Evolutionary conservation across 1,140 invertebrate species (phyloP).

Genomic region (Drosophila auraria): DNA sequence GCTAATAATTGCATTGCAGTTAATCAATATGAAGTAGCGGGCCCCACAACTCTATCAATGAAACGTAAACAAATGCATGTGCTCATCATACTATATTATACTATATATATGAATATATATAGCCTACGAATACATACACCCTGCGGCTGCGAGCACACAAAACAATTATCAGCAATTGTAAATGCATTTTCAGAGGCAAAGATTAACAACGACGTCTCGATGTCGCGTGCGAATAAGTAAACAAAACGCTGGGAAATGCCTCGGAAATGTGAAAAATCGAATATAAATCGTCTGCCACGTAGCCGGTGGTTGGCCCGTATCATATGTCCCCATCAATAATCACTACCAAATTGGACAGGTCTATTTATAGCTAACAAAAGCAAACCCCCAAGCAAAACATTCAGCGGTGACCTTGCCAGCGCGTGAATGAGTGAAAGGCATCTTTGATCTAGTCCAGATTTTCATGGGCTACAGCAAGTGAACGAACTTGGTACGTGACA

Average conservation of each 20-base stretch:
- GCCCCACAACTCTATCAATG: slow-evolving; percentile 36
- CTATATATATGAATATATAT: not conserved
- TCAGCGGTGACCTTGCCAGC: slow-evolving; percentile 39
- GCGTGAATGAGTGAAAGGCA: slow-evolving; percentile 45
- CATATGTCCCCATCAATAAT: slow-evolving; percentile 33
- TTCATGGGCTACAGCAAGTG: slow-evolving; percentile 25
- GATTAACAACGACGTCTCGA: slow-evolving; percentile 16
- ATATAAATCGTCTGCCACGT: slow-evolving; percentile 10
- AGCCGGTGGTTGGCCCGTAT: slow-evolving; percentile 11
- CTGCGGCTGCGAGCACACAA: slow-evolving; percentile 4
- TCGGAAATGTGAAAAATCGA: slow-evolving; percentile 2
- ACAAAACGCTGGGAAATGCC: slow-evolving; percentile 24
- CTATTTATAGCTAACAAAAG: slow-evolving; percentile 46
- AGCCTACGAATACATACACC: not conserved
- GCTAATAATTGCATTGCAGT: slow-evolving; percentile 24
- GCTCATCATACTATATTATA: slow-evolving; percentile 6
- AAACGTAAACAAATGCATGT: slow-evolving; percentile 28
- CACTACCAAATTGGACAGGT: slow-evolving; percentile 39
- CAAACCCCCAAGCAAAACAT: slow-evolving; percentile 39
- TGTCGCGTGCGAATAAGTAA: slow-evolving; percentile 43
- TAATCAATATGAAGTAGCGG: slow-evolving; percentile 27
- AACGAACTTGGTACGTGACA: slow-evolving; percentile 52
- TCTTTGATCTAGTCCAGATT: slow-evolving; percentile 39
- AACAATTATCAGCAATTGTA: slow-evolving; percentile 34
- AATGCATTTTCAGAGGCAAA: slow-evolving; percentile 22